A percentile compares a stretch with the other conserved stretches of the same genome.
phyloP scores from a whole-genome alignment of 2,113 vertebrate genomes.

The Anolis carolinensis region DNA sequence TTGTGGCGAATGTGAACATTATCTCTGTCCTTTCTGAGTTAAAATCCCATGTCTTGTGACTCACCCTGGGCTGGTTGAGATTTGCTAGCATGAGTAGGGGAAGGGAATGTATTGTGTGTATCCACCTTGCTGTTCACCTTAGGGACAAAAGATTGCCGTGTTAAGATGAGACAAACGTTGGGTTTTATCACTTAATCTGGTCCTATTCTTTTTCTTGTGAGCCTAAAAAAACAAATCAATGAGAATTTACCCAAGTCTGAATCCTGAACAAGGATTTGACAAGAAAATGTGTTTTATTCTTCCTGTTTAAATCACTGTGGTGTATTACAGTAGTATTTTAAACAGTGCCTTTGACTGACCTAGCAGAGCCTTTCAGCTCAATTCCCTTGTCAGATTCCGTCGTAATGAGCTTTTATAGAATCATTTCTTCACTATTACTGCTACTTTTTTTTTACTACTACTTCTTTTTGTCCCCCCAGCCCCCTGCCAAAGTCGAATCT shows the following conservation, averaged over 20 bases:
- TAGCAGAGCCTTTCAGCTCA: slow-evolving; percentile 43
- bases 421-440: not conserved
- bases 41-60: too few species aligned
- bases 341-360: slow-evolving; percentile 44
- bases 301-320: slow-evolving; percentile 32
- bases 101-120: not conserved
- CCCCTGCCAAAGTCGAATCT: not conserved
- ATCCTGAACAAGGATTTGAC: slow-evolving; percentile 32
- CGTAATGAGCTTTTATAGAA: slow-evolving; percentile 47
- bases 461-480: slow-evolving; percentile 9
- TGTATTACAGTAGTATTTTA: slow-evolving; percentile 50
- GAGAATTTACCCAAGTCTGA: slow-evolving; percentile 43
- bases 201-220: slow-evolving; percentile 45
- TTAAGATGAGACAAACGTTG: slow-evolving; percentile 51
- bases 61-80: not conserved
- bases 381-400: slow-evolving; percentile 41
- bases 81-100: too few species aligned
- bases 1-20: too few species aligned
- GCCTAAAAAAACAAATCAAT: slow-evolving; percentile 53
- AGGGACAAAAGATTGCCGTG: slow-evolving; percentile 41
- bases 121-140: not conserved
- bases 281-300: slow-evolving; percentile 44
- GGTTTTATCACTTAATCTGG: slow-evolving; percentile 43
- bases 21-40: too few species aligned
- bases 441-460: accelerated